Percentiles rank a stretch among this genome's conserved stretches.
These are phyloP conservation scores for Odontocerum albicorne DNA, from an alignment of 2,888 invertebrate species.

Conservation along the genomic window DNA sequence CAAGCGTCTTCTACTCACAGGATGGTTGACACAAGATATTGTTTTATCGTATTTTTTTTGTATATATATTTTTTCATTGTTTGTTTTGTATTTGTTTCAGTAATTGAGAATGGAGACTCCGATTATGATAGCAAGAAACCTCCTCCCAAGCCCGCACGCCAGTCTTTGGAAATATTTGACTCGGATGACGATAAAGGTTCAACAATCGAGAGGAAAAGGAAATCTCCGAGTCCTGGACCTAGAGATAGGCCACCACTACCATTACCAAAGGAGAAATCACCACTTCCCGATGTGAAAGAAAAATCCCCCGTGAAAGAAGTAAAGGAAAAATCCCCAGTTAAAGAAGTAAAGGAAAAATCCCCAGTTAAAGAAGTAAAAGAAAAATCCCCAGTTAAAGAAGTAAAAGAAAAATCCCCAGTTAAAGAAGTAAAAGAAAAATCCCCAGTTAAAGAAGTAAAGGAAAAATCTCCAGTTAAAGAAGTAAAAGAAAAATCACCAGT, in stretches of 20 bases:
- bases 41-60: slow-evolving; percentile 4
- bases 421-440: slow-evolving; percentile 19
- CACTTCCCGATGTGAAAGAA: slow-evolving; percentile 41
- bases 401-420: slow-evolving; percentile 12
- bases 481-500: no score
- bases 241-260: slow-evolving; percentile 5
- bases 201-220: slow-evolving; percentile 54
- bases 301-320: slow-evolving; percentile 26
- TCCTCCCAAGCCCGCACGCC: slow-evolving; percentile 47
- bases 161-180: slow-evolving; percentile 48
- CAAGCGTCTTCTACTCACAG: no score
- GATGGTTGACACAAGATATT: no score
- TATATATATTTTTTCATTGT: background rate
- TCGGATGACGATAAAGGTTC: slow-evolving; percentile 59
- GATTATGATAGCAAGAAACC: slow-evolving; percentile 55
- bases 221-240: slow-evolving; percentile 50
- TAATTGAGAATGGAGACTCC: slow-evolving; percentile 49
- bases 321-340: slow-evolving; percentile 37
- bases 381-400: slow-evolving; percentile 27
- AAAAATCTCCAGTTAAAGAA: background rate
- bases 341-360: slow-evolving; percentile 38
- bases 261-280: slow-evolving; percentile 37
- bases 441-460: background rate
- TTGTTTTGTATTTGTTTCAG: slow-evolving; percentile 41
- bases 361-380: slow-evolving; percentile 27